These are phyloP conservation scores for Penaeus japonicus DNA, from an alignment of 1,140 invertebrate genomes.

Conservation along the genomic window DNA sequence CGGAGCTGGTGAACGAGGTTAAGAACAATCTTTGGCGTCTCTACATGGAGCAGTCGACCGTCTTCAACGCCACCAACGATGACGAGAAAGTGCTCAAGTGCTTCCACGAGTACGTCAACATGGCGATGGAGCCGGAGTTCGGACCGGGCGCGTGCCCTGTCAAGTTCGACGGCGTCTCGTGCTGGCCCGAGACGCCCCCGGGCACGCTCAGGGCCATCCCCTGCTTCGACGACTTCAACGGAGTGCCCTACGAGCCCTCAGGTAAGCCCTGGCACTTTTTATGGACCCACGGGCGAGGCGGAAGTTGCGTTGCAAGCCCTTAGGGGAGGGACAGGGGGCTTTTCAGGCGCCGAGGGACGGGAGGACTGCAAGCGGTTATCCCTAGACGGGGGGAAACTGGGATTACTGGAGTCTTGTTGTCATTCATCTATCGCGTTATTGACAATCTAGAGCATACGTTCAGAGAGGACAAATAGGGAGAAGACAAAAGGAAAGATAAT, in stretches of 20 bases:
- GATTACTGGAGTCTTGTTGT: too few species aligned
- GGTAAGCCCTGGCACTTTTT: background rate
- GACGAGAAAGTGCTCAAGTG: conserved; percentile 37
- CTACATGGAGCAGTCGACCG: conserved; percentile 27
- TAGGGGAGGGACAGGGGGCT: background rate
- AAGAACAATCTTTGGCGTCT: background rate
- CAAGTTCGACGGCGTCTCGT: conserved; percentile 77
- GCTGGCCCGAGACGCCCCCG: conserved; percentile 78
- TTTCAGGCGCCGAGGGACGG: too few species aligned
- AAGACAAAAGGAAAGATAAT: too few species aligned
- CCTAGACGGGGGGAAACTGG: too few species aligned
- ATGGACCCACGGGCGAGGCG: background rate
- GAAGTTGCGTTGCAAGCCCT: background rate
- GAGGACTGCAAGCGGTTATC: too few species aligned
- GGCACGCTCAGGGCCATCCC: conserved; percentile 72
- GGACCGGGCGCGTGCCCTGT: conserved; percentile 59
- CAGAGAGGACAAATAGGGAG: too few species aligned
- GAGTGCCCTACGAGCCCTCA: conserved; percentile 72
- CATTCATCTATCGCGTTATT: too few species aligned
- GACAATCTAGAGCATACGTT: too few species aligned
- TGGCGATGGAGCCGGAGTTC: background rate
- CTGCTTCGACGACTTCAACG: conserved; percentile 79
- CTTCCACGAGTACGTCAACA: conserved; percentile 36
- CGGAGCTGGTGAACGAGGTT: conserved; percentile 8
- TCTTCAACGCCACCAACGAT: conserved; percentile 41